Percentiles rank a stretch among this genome's conserved stretches.
phyloP scores from a whole-genome alignment of 2,888 invertebrate species.

The Cynaeus angustus region DNA sequence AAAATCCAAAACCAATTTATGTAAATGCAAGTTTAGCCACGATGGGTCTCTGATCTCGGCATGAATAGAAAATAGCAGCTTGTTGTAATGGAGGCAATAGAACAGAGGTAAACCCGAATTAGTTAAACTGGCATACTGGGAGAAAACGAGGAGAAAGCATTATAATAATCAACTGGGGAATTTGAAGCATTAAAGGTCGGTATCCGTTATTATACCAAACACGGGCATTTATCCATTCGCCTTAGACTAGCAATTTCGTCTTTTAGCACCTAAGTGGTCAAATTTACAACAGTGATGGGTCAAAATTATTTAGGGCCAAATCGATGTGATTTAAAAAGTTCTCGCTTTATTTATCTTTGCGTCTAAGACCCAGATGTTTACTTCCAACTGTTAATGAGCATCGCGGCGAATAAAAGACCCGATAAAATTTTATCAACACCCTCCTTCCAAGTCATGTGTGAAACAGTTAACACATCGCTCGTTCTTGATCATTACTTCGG shows the following conservation, averaged over 20 bases:
- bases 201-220: conserved; percentile 24
- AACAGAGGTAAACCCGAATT: conserved; percentile 14
- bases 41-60: conserved; percentile 1
- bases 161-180: conserved; percentile 19
- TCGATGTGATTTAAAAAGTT: too few species aligned
- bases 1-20: not conserved
- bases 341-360: too few species aligned
- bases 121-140: conserved; percentile 16
- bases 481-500: conserved; percentile 12
- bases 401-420: conserved; percentile 10
- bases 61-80: conserved; percentile 3
- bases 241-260: conserved; percentile 6
- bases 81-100: conserved; percentile 2
- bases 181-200: conserved; percentile 24
- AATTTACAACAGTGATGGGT: conserved; percentile 8
- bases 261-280: conserved; percentile 12
- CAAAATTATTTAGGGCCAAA: not conserved
- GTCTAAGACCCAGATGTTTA: not conserved
- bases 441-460: conserved; percentile 10
- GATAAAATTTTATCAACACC: conserved; percentile 25
- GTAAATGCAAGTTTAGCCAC: not conserved
- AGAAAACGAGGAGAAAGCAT: conserved; percentile 13
- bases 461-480: conserved; percentile 8
- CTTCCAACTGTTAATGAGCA: not conserved
- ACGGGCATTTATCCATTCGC: conserved; percentile 21